Evolutionary conservation across 2,113 vertebrate genomes (phyloP).

Genomic region (Atrichornis clamosus): DNA sequence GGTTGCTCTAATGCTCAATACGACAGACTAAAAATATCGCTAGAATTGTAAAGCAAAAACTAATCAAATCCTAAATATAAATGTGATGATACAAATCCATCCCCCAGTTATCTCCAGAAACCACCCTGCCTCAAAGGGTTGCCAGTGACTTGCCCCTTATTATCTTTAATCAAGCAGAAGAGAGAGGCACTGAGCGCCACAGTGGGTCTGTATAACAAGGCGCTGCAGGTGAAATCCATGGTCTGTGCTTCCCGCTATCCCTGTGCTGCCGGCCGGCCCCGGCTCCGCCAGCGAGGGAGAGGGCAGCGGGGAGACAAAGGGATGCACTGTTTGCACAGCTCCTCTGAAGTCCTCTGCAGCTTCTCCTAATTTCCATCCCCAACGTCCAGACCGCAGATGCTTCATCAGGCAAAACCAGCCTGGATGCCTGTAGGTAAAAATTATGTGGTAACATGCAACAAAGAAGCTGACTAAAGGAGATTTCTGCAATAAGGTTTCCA

Average conservation of each 20-base stretch:
- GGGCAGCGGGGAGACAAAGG: constrained; percentile 3
- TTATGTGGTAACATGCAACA: not conserved
- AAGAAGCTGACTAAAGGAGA: constrained; percentile 20
- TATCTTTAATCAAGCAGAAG: constrained; percentile 51
- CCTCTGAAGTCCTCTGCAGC: not conserved
- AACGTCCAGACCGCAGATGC: not conserved
- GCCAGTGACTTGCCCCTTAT: constrained; percentile 2
- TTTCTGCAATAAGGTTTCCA: constrained; percentile 27
- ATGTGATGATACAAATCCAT: constrained; percentile 2
- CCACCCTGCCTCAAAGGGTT: constrained; percentile 27
- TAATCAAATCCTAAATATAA: constrained; percentile 53
- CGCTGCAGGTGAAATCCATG: constrained; percentile 4
- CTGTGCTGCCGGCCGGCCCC: not conserved
- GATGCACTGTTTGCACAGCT: not conserved
- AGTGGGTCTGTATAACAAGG: not conserved
- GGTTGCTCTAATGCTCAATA: constrained; percentile 5
- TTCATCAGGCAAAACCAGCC: not conserved
- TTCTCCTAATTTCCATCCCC: not conserved
- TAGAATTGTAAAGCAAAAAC: constrained; percentile 26
- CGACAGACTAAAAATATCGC: constrained; percentile 2
- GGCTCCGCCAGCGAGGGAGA: not conserved
- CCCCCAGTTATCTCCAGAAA: constrained; percentile 41
- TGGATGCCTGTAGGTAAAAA: constrained; percentile 22
- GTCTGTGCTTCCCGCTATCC: not conserved
- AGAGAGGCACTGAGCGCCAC: not conserved